Percentiles rank a stretch among this genome's conserved stretches.
Conservation (phyloP, 2,113 vertebrate genomes). For the Pteronura brasiliensis region DNA sequence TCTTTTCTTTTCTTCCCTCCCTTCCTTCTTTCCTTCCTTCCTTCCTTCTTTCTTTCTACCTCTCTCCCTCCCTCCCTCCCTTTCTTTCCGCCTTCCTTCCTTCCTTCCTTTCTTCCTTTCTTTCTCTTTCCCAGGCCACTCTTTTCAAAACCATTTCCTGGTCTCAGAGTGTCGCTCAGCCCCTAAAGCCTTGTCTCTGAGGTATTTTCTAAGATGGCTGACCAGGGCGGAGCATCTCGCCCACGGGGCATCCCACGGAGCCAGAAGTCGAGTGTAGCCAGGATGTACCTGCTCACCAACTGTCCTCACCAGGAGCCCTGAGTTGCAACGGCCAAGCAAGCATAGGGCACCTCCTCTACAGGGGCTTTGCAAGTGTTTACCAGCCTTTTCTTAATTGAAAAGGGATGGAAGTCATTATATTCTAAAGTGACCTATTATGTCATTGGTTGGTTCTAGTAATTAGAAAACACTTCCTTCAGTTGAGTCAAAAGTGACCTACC, state of each 20-base stretch:
- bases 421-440: neutral
- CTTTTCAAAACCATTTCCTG: neutral
- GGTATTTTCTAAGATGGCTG: neutral
- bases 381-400: neutral
- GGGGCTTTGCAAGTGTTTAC: neutral
- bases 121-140: neutral
- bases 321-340: neutral
- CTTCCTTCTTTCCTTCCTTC: neutral
- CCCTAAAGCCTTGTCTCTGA: neutral
- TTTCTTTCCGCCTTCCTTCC: no score
- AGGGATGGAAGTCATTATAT: neutral
- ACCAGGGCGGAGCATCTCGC: no score
- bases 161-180: neutral
- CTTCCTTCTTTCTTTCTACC: no score
- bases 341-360: neutral
- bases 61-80: no score
- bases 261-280: neutral
- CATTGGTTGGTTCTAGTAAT: neutral
- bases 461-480: neutral
- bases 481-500: neutral
- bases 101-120: no score
- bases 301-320: neutral
- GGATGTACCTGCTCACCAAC: rapidly evolving
- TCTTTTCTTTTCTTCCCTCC: neutral
- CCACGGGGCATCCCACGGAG: neutral